Base-by-base conservation (phyloP, 2,888 invertebrate species). In the Epirrita christyi region DNA sequence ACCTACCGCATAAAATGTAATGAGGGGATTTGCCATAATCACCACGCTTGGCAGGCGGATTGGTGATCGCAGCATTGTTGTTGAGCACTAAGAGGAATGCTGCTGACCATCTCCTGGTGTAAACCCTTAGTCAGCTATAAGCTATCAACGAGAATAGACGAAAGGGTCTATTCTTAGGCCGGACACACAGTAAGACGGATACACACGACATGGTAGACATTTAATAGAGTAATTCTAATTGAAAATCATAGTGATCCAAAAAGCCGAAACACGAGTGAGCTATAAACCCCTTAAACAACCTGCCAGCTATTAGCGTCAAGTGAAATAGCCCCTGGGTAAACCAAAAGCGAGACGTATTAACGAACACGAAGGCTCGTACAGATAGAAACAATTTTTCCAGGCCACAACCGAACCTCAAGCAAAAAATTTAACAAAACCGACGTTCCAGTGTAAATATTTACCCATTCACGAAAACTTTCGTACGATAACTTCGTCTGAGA, bases 391-490 rank as follows among this genome's bases (percentile, higher is more conserved):
- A 79, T 79, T 81, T 76, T 80, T 71, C 72, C 69, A 67, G 72
- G 76, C 82, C 83, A 77, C 83, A 84, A 72, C 69, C 68, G 59
- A 80, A 78, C 83, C 83, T 78, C 81, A 81, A 78, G 71, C 75
- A 80, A 82, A 85, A 85, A 85, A 75, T 66, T 46, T 63, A 70
- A 73, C 63, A 67, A 76, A 81, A 83, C 83, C 81, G 78, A 78
- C 78, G 80, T 75, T 83, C 75, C 77, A 76, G 81, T 81, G 83
- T 81, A 88, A 89, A 89, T 88, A 88, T 89, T 88, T 88, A 81
- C 84, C 75, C 72, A 73, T 75, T 76, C 80, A 78, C 83, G 83
- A 81, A 86, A 87, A 88, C 77, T 85, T 86, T 81, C 73, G 78
- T 77, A 81, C 82, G 76, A 73, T 75, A 85, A 86, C 81, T 85